Evolutionary conservation across 2,797 vertebrate species (phyloP).

Genomic region (Cynodonichthys magdalenae): DNA sequence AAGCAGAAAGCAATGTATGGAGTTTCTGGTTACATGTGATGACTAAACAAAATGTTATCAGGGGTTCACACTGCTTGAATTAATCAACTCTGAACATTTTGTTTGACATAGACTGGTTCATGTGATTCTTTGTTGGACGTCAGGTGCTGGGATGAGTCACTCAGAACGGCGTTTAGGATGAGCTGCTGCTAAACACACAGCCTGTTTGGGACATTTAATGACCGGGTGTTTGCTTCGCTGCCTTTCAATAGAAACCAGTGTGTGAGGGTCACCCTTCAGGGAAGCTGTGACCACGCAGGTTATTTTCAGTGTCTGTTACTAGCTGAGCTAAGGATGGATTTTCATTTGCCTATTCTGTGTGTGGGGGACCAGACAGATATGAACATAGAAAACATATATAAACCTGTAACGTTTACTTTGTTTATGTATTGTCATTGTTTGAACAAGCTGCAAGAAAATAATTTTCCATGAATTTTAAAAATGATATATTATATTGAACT

Average conservation of each 20-base stretch:
- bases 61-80: neutral
- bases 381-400: neutral
- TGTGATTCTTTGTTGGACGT: slow-evolving; percentile 9
- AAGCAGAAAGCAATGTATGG: slow-evolving; percentile 3
- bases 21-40: neutral
- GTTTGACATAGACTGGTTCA: neutral
- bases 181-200: slow-evolving; percentile 50
- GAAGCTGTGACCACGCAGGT: slow-evolving; percentile 40
- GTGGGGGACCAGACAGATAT: slow-evolving; percentile 1
- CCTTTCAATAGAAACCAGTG: slow-evolving; percentile 65
- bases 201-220: slow-evolving; percentile 43
- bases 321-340: slow-evolving; percentile 50
- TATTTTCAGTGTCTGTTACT: slow-evolving; percentile 74
- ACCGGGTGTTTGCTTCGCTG: slow-evolving; percentile 51
- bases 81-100: slow-evolving; percentile 3
- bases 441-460: too few species aligned
- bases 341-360: slow-evolving; percentile 37
- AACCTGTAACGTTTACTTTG: neutral
- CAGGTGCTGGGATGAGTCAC: slow-evolving; percentile 36
- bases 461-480: too few species aligned
- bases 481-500: too few species aligned
- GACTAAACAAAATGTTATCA: slow-evolving; percentile 9
- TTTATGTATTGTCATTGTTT: too few species aligned
- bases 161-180: slow-evolving; percentile 29
- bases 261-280: slow-evolving; percentile 69